Evolutionary conservation across 2,797 vertebrate genomes (phyloP).

Genomic region (Amblyraja radiata): DNA sequence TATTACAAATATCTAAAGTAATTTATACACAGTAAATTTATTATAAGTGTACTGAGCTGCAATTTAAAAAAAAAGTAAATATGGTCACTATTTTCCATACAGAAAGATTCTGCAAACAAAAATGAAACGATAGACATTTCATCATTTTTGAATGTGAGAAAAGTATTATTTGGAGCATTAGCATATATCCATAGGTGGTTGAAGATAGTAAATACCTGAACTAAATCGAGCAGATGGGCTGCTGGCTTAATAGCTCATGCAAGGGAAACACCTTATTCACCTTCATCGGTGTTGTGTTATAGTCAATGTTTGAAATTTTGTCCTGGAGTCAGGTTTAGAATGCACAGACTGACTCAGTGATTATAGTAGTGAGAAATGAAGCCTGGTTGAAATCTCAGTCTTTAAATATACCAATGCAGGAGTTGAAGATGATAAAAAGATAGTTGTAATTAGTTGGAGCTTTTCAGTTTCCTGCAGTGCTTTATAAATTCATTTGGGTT

Average conservation of each 20-base stretch:
- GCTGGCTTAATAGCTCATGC: neutral
- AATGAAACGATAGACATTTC: neutral
- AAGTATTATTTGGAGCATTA: neutral
- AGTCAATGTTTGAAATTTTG: neutral
- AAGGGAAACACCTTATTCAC: neutral
- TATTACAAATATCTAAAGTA: neutral
- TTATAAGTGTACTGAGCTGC: neutral
- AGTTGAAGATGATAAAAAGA: neutral
- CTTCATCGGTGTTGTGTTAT: neutral
- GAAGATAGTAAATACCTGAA: neutral
- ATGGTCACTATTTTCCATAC: neutral
- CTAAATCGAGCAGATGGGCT: neutral
- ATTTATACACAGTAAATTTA: neutral
- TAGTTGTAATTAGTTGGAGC: no score
- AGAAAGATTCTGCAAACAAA: neutral
- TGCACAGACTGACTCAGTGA: neutral
- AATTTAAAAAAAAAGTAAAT: neutral
- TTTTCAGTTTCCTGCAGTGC: no score
- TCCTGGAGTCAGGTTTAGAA: neutral
- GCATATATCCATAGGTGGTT: neutral
- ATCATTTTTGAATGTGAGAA: neutral
- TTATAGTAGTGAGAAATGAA: neutral
- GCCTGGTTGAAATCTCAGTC: neutral
- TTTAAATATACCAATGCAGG: neutral
- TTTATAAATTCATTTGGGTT: neutral